phyloP scores from a whole-genome alignment of 2,113 vertebrate species.

The Thymallus thymallus region DNA sequence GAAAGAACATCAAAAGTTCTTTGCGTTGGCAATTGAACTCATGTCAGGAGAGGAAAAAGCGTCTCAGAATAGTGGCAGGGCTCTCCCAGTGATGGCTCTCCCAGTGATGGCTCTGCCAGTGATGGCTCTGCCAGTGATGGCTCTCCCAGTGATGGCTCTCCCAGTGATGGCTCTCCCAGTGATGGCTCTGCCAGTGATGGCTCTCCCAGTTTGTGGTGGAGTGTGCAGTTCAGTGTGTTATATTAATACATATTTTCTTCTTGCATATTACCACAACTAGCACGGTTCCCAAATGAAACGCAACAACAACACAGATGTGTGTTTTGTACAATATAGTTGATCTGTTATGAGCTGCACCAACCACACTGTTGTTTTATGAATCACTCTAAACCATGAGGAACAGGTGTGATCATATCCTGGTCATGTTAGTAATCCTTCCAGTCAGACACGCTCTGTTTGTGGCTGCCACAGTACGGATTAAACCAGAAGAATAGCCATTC shows the following conservation, averaged over 20 bases:
- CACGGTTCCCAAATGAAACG: background rate
- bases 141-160: too few species aligned
- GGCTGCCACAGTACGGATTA: background rate
- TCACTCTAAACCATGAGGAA: background rate
- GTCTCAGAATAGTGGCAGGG: background rate
- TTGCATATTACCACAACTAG: background rate
- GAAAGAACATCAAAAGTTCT: background rate
- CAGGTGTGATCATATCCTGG: background rate
- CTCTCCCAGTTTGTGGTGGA: background rate
- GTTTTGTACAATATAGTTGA: background rate
- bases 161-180: too few species aligned
- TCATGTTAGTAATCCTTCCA: background rate
- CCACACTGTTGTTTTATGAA: background rate
- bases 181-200: too few species aligned
- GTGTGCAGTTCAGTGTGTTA: background rate
- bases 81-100: too few species aligned
- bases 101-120: too few species aligned
- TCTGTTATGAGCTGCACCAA: background rate
- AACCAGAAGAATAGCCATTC: slow-evolving; percentile 14
- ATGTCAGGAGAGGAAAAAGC: background rate
- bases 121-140: too few species aligned
- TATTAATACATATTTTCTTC: background rate
- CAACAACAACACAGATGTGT: background rate
- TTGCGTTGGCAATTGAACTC: background rate
- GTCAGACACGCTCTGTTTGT: slow-evolving; percentile 26